Percentiles rank a stretch among this genome's conserved stretches.
Evolutionary conservation across 2,888 invertebrate genomes (phyloP).

Genomic region (Cynaeus angustus): DNA sequence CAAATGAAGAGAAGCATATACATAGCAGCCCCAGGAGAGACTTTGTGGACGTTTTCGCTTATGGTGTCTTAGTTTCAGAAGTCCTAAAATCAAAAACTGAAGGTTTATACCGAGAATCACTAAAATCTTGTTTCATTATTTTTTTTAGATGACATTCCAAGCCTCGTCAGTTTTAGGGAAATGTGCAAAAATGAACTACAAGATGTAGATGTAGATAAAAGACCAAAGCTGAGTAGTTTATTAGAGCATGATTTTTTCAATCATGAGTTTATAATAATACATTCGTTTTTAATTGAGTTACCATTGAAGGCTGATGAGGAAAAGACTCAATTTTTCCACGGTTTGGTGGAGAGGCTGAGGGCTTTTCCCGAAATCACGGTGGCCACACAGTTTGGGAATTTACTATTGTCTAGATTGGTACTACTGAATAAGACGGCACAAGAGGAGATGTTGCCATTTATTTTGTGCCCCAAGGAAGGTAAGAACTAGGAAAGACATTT

Average conservation of each 20-base stretch:
- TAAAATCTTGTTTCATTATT: slow-evolving; percentile 58
- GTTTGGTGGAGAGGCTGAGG: slow-evolving; percentile 79
- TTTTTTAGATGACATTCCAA: slow-evolving; percentile 78
- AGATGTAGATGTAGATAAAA: slow-evolving; percentile 76
- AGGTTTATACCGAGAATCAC: slow-evolving; percentile 68
- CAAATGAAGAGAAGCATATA: slow-evolving; percentile 76
- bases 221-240: slow-evolving; percentile 81
- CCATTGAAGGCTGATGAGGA: slow-evolving; percentile 86
- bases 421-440: slow-evolving; percentile 88
- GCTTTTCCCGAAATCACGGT: slow-evolving; percentile 86
- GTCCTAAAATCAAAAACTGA: slow-evolving; percentile 78
- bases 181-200: slow-evolving; percentile 82
- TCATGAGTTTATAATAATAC: slow-evolving; percentile 88
- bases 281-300: slow-evolving; percentile 87
- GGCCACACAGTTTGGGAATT: slow-evolving; percentile 85
- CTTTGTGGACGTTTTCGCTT: slow-evolving; percentile 85
- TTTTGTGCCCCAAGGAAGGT: slow-evolving; percentile 83
- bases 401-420: slow-evolving; percentile 88
- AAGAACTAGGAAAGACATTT: too few relatives aligned
- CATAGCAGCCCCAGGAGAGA: slow-evolving; percentile 72
- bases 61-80: slow-evolving; percentile 84
- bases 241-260: slow-evolving; percentile 86
- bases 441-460: slow-evolving; percentile 79
- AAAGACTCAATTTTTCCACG: slow-evolving; percentile 85
- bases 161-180: slow-evolving; percentile 80